Base-by-base conservation (phyloP, 2,888 invertebrate genomes). In the Glaucopsyche alexis region DNA sequence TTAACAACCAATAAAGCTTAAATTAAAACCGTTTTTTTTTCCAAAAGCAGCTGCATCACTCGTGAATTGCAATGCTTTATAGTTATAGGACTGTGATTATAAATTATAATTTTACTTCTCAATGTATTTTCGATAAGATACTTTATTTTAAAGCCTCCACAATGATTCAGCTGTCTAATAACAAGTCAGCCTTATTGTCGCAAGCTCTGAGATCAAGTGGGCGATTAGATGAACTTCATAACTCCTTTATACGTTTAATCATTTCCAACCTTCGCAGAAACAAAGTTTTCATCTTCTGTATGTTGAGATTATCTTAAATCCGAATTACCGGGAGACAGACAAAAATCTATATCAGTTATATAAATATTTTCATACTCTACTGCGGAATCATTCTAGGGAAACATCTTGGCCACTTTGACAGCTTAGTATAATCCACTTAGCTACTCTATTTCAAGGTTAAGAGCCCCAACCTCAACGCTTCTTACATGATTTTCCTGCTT, bases 191-290 rank as follows among this genome's bases (percentile, higher is more conserved):
- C 13, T 60, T 55, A 55, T 55, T 29, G 60, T 29, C 13, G 29
- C 60, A 1, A 55, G 55, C 8, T 47, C 47, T 47, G 9, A 60
- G 7, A 60, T 16, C 29, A 38, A 60, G 60, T 60, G 60, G 60
- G 60, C 60, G 60, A 60, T 60, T 29, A 60, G 29, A 60, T 60
- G 13, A 38, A 60, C 60, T 60, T 29, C 13, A 60, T 13, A 60
- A 60, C 60, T 38, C 29, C 7, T 60, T 60, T 60, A 60, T 60
- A 29, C 60, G 29, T 60, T 60, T 14, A 60, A 60, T 60, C 60
- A 60, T 29, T 29, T 60, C 29, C 60, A 60, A 60, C 29, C 60
- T 38, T 38, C 29, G 13, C 60, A 29, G 13, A 60, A 19, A 29
- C 60, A 60, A 38, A 60, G 60, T 60, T 38, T 14, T 29, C 60